These are phyloP conservation scores for Campoletis raptor DNA, from an alignment of 2,888 invertebrate species.

Conservation along the genomic window DNA sequence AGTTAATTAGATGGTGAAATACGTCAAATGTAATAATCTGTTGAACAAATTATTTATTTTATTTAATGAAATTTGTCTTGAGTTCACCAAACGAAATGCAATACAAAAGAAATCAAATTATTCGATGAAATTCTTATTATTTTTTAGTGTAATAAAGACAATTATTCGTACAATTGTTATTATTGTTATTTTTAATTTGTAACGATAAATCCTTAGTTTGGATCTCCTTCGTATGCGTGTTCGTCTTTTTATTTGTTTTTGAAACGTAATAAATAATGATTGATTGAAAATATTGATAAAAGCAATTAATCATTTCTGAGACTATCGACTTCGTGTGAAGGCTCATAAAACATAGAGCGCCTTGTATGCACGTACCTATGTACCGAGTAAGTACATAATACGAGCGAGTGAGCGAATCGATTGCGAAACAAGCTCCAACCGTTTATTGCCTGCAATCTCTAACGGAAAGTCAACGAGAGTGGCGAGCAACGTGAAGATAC, in stretches of 20 bases:
- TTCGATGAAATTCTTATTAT: too few relatives aligned
- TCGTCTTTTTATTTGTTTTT: neutral
- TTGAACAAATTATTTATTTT: neutral
- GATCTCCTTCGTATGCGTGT: neutral
- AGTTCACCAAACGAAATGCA: too few relatives aligned
- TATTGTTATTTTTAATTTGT: too few relatives aligned
- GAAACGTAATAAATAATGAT: neutral
- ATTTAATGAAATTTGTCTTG: too few relatives aligned
- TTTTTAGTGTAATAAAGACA: too few relatives aligned
- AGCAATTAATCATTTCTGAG: neutral
- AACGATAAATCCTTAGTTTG: neutral
- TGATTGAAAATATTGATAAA: neutral
- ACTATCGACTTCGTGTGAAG: neutral
- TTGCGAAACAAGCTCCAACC: slow-evolving; percentile 62
- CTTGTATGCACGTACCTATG: neutral
- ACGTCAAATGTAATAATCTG: neutral
- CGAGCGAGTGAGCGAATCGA: slow-evolving; percentile 54
- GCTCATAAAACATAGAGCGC: slow-evolving; percentile 44
- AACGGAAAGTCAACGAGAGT: slow-evolving; percentile 51
- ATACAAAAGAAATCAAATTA: too few relatives aligned
- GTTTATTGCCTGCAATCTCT: slow-evolving; percentile 63
- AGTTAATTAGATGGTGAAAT: neutral
- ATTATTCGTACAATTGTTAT: too few relatives aligned
- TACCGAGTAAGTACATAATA: slow-evolving; percentile 15
- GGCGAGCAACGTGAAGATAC: slow-evolving; percentile 36